A percentile compares a stretch with the other conserved stretches of the same genome.
Evolutionary conservation across 2,113 vertebrate genomes (phyloP).

Genomic region (Equus przewalskii): DNA sequence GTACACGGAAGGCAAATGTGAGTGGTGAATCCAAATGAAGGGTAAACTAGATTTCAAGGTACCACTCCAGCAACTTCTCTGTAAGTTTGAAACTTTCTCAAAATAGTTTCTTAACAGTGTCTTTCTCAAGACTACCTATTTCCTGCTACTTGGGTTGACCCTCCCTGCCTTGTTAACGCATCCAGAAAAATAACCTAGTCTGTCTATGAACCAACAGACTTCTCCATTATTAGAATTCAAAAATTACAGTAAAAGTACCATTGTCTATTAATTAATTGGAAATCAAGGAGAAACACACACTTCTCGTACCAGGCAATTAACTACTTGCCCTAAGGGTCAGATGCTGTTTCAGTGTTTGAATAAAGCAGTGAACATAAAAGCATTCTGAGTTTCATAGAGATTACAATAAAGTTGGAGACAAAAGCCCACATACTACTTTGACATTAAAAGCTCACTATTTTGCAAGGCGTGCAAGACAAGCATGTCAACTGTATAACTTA

Average conservation of each 20-base stretch:
- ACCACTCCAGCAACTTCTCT: not conserved
- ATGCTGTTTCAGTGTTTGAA: not conserved
- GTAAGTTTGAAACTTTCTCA: not conserved
- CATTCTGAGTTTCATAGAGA: not conserved
- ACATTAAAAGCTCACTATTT: not conserved
- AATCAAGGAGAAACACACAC: not conserved
- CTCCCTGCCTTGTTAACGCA: not conserved
- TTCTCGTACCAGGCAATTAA: not conserved
- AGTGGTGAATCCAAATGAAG: not conserved
- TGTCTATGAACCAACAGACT: not conserved
- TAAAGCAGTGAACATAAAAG: not conserved
- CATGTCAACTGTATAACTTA: not conserved
- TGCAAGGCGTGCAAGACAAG: not conserved
- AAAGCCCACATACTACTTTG: not conserved
- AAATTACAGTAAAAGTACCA: not conserved
- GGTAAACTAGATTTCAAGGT: not conserved
- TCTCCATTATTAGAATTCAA: not conserved
- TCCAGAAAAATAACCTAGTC: not conserved
- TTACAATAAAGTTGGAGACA: not conserved
- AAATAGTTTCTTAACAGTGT: not conserved
- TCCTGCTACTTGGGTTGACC: not conserved
- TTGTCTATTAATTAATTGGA: not conserved
- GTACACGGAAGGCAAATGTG: not conserved
- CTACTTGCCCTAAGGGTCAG: not conserved
- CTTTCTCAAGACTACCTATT: not conserved